phyloP scores from a whole-genome alignment of 2,113 vertebrate genomes.

The Aix galericulata region DNA sequence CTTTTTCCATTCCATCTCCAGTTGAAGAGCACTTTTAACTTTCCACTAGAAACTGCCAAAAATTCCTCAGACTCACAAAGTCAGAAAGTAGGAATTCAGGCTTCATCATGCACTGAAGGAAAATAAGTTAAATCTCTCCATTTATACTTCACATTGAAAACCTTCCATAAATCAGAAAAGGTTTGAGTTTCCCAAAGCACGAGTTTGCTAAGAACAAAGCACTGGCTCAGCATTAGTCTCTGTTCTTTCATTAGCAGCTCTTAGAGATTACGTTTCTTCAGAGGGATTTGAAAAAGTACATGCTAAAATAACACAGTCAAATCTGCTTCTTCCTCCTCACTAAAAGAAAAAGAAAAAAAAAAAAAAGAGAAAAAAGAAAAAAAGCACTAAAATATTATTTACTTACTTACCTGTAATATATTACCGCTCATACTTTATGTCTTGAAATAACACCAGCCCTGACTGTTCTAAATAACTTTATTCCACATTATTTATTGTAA shows the following conservation, averaged over 20 bases:
- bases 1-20: conserved; percentile 51
- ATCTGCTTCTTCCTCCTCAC: neutral
- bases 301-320: neutral
- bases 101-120: neutral
- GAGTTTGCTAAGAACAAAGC: neutral
- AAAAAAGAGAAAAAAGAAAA: neutral
- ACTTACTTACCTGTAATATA: neutral
- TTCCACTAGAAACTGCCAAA: conserved; percentile 73
- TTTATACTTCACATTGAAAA: conserved; percentile 1
- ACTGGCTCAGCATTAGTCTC: neutral
- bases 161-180: conserved; percentile 1
- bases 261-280: neutral
- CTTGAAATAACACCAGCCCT: neutral
- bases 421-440: neutral
- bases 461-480: neutral
- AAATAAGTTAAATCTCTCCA: neutral
- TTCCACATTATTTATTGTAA: neutral
- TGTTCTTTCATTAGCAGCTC: neutral
- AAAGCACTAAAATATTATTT: neutral
- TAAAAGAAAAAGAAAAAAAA: neutral
- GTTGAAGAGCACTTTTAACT: conserved; percentile 57
- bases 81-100: conserved; percentile 60
- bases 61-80: conserved; percentile 47
- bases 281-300: neutral
- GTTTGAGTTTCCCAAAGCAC: neutral